These are phyloP conservation scores for Standfussiana lucernea DNA, from an alignment of 2,888 invertebrate species.

Conservation along the genomic window DNA sequence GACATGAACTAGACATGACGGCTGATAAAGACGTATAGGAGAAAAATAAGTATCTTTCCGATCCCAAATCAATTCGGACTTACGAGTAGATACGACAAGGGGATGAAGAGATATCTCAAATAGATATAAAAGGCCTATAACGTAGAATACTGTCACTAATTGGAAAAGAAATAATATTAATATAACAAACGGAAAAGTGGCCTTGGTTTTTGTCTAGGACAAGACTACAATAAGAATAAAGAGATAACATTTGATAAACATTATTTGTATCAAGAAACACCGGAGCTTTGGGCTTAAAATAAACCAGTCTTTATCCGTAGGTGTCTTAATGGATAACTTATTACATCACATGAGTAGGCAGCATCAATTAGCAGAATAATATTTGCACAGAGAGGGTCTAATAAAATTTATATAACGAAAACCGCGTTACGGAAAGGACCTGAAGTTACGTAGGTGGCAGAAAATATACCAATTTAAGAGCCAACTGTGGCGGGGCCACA, in stretches of 20 bases:
- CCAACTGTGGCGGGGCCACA: background rate
- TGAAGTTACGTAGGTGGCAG: constrained; percentile 18
- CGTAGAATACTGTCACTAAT: background rate
- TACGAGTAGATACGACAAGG: too few relatives aligned
- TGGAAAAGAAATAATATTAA: constrained; percentile 2
- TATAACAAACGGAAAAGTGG: background rate
- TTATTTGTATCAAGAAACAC: constrained; percentile 1
- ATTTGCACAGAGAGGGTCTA: background rate
- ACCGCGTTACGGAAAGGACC: constrained; percentile 37
- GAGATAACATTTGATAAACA: background rate
- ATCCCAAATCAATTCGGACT: background rate
- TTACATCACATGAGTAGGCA: constrained; percentile 15
- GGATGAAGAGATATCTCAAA: background rate
- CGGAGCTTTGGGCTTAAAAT: background rate
- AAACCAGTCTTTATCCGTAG: constrained; percentile 13
- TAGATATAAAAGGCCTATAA: background rate
- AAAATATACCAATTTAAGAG: constrained; percentile 35
- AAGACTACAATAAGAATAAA: background rate
- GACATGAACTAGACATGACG: background rate
- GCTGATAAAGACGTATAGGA: background rate
- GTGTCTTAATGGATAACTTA: constrained; percentile 3
- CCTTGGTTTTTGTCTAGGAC: background rate
- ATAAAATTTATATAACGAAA: constrained; percentile 35
- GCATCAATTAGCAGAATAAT: constrained; percentile 2
- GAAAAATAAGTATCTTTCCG: background rate